Base-by-base conservation (phyloP, 2,888 invertebrate species). In the Noctua fimbriata region DNA sequence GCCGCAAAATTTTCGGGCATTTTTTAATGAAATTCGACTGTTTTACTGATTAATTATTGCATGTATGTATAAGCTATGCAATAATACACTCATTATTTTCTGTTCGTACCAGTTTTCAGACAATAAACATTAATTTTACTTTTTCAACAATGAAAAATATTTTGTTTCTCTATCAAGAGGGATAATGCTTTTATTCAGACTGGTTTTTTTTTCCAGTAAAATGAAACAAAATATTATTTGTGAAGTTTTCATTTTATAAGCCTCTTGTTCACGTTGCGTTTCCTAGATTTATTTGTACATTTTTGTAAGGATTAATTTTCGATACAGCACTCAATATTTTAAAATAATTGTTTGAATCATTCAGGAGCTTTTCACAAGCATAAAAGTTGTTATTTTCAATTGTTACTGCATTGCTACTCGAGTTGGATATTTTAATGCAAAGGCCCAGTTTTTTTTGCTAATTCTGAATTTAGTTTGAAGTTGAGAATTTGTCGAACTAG, bases 21-120 rank as follows among this genome's bases (percentile, higher is more conserved):
- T 76, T 78, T 78, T 83, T 72, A 85, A 83, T 83, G 73, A 86
- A 85, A 76, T 72, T 85, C 78, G 58, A 78, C 73, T 63, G 71
- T 63, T 60, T 47, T 55, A 58, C 78, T 76, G 77, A 81, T 83
- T 84, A 84, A 86, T 79, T 76, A 75, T 58, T 70, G 49, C 32
- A 47, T 70, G 67, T 72, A 52, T 70, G 67, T 74, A 69, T 74
- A 32, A 73, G 41, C 55, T 60, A n/a, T 52, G 16, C 3, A 32
- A n/a, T 47, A 32, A n/a, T 47, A 52, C 21, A 69, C 1, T 12
- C 28, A 72, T 71, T 55, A 24, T 52, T 9, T 52, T 9, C 9
- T 24, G 21, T 52, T 9, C 21, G 21, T 24, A 52, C 0, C 52
- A 52, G 3, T 24, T 21, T 7, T 52, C 21, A 52, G 52, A 3